Evolutionary conservation across 2,113 vertebrate species (phyloP), one percentile per base, ranked within the genome.

Genomic region (Uropsilus gracilis): DNA sequence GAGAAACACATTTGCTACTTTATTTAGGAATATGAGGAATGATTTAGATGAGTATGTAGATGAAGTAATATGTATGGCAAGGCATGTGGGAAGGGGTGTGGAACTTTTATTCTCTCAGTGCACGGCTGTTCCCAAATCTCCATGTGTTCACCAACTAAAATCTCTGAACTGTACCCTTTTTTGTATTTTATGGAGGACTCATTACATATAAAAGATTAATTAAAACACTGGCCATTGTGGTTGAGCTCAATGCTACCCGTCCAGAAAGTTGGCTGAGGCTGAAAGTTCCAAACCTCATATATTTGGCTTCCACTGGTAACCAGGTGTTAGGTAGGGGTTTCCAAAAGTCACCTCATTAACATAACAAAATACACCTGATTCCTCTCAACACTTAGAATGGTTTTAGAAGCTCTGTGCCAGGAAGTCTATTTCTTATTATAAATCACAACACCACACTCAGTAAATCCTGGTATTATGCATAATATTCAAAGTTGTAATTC

Each of bases 381-480:
- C 20, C 9, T 76, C n/a, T 82, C 57, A 57, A 73, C 30, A 32
- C 13, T 82, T 64, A 66, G 34, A 75, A 32, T 55, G 17, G 8
- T 50, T 81, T 57, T 73, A 55, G 37, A 66, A 81, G 24, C 24
- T 82, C 37, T 73, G 32, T 57, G 37, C 46, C 76, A 73, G 37
- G 26, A 88, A 66, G 44, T 42, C 34, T 73, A 72, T 30, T 64
- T 93, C 66, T 93, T 32, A 68, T n/a, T 86, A n/a, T 63, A 86
- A 53, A 86, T 61, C 32, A 64, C 30, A 81, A 26, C 32, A 55
- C 88, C 34, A 73, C 44, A 46, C 26, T 89, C 78, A 69, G 32
- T 94, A 71, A 77, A 28, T 64, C 16, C 55, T 39, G 20, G 22
- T 8, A 66, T 46, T 72, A 71, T 28, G 84, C 11, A 84, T 69